Percentiles rank a stretch among this genome's conserved stretches.
phyloP scores from a whole-genome alignment of 2,888 invertebrate species.

The Phyllotreta striolata region DNA sequence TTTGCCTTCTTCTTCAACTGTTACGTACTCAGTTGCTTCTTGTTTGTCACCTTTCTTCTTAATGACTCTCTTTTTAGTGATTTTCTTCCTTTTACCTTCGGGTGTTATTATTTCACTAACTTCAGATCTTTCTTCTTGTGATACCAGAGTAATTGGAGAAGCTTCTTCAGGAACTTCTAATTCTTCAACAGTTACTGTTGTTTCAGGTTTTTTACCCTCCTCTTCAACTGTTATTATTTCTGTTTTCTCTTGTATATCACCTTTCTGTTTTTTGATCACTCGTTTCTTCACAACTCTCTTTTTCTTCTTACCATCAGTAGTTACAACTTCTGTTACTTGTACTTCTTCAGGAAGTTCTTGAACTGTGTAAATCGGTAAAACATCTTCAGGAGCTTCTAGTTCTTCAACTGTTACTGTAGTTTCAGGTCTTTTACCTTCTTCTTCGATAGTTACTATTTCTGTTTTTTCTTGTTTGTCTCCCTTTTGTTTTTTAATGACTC shows the following conservation, averaged over 20 bases:
- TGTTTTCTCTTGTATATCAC: slow-evolving; percentile 48
- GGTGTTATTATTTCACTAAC: slow-evolving; percentile 44
- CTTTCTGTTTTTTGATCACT: slow-evolving; percentile 50
- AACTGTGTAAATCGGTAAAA: slow-evolving; percentile 39
- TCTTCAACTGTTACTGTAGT: slow-evolving; percentile 50
- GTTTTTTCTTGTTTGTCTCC: slow-evolving; percentile 52
- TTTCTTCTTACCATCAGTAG: slow-evolving; percentile 53
- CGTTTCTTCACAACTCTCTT: slow-evolving; percentile 50
- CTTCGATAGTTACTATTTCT: slow-evolving; percentile 50
- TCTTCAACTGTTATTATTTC: slow-evolving; percentile 54
- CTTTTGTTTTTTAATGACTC: slow-evolving; percentile 56
- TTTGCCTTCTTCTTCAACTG: slow-evolving; percentile 51
- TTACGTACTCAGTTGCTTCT: slow-evolving; percentile 52
- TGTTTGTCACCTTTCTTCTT: slow-evolving; percentile 52
- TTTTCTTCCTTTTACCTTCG: slow-evolving; percentile 46
- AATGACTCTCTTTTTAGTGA: slow-evolving; percentile 51
- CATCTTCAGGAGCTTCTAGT: slow-evolving; percentile 45
- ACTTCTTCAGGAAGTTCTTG: slow-evolving; percentile 44
- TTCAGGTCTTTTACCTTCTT: slow-evolving; percentile 50
- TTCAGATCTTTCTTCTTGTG: slow-evolving; percentile 48
- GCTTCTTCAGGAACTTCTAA: slow-evolving; percentile 47
- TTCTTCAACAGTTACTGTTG: slow-evolving; percentile 58
- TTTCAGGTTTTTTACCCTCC: slow-evolving; percentile 56
- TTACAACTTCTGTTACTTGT: slow-evolving; percentile 44
- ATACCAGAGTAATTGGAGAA: no score